Evolutionary conservation across 2,113 vertebrate species (phyloP), one percentile per base, ranked within the genome.

Genomic region (Apodemus sylvaticus): DNA sequence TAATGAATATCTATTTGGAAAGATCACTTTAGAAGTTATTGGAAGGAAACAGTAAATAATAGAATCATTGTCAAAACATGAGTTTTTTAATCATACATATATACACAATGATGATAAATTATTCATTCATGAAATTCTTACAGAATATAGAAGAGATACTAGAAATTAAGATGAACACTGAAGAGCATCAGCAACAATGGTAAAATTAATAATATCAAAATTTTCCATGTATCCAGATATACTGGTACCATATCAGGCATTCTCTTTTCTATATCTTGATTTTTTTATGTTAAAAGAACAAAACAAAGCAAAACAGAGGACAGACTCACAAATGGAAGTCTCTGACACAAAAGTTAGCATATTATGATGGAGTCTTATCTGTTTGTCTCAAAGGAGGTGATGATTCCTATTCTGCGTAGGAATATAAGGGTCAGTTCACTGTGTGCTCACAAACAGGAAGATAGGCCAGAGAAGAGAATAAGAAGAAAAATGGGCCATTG

Each of bases 1-100:
- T 93, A 93, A n/a, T 83, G 42, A 87, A 88, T 78, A 90, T 39
- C 53, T 90, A 77, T 45, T 89, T 82, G 76, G 74, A 81, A 93
- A 88, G 58, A 94, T 89, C 22, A 60, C 19, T 91, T 94, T 81
- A 76, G 90, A 91, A 91, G 45, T 82, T 94, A 53, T 93, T 78
- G 64, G 14, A 78, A 93, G 76, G 83, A 71, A 82, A 88, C 26
- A 89, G 64, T 86, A 93, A 94, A 73, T 91, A 86, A 55, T 10
- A 76, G n/a, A 82, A 48, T 58, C 11, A 60, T 66, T 86, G 51
- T 91, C 64, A 94, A 92, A 55, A 93, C 51, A 39, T 48, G 8
- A 94, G 26, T 55, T 13, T 60, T 29, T 91, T 95, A 87, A 94
- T 76, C 39, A 36, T 42, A 55, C 16, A 20, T 62, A 62, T 87